Conservation (phyloP, 2,113 vertebrate species). For the Bagarius yarrelli region DNA sequence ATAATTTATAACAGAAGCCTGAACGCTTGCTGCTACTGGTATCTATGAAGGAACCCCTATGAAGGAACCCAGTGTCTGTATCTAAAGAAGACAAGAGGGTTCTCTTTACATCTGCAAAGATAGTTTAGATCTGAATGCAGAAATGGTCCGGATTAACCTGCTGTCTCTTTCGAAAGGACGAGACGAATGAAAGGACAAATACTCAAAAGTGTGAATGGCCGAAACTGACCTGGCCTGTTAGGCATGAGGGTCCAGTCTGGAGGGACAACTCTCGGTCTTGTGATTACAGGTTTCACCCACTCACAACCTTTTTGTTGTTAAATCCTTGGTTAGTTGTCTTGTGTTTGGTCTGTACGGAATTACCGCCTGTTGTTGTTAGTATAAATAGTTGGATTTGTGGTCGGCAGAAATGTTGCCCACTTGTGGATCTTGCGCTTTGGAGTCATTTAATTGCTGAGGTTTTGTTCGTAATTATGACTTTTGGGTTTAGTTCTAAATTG, state of each 20-base stretch:
- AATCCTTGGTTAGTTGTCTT: background rate
- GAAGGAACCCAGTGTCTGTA: constrained; percentile 46
- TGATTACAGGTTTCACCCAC: constrained; percentile 19
- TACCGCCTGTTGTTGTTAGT: background rate
- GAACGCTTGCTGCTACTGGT: constrained; percentile 47
- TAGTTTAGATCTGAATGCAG: constrained; percentile 19
- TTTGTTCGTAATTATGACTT: background rate
- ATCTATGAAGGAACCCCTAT: constrained; percentile 47
- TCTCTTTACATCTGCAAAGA: constrained; percentile 22
- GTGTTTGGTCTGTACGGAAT: background rate
- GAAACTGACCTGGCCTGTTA: constrained; percentile 36
- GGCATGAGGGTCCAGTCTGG: background rate
- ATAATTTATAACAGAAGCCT: constrained; percentile 45
- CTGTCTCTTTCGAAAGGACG: background rate
- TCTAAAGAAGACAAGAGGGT: constrained; percentile 28
- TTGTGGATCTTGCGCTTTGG: background rate
- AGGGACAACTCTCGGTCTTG: background rate
- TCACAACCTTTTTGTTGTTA: background rate
- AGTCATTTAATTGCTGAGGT: background rate
- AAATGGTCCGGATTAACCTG: constrained; percentile 12
- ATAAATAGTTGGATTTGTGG: background rate
- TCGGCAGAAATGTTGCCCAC: background rate
- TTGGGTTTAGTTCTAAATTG: too few relatives aligned
- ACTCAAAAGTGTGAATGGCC: constrained; percentile 11
- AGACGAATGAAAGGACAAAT: background rate